A percentile compares a stretch with the other conserved stretches of the same genome.
Evolutionary conservation across 2,797 vertebrate species (phyloP).

Genomic region (Tolypeutes matacus): DNA sequence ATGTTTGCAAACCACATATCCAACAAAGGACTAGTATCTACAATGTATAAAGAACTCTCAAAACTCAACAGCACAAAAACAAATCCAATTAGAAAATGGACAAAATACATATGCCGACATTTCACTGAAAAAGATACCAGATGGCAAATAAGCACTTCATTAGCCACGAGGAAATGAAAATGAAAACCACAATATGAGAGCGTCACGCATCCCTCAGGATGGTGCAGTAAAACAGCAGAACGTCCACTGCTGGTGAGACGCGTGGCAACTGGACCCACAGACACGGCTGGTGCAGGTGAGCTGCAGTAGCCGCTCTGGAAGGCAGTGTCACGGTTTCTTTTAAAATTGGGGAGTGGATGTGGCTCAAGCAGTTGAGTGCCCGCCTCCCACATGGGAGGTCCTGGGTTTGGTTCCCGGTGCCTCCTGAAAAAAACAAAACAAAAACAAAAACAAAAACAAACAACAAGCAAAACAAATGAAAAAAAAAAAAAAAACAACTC

Average conservation of each 20-base stretch:
- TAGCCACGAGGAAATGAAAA: background rate
- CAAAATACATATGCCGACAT: background rate
- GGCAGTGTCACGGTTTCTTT: background rate
- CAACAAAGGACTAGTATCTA: no score
- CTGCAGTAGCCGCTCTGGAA: background rate
- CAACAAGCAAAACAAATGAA: no score
- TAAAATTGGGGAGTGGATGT: background rate
- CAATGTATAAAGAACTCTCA: no score
- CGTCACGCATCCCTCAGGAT: background rate
- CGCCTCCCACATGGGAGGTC: no score
- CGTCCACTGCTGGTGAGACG: background rate
- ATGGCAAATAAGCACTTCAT: background rate
- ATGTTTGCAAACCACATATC: background rate
- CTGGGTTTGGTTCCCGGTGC: no score
- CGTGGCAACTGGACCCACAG: background rate
- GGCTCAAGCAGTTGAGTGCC: no score
- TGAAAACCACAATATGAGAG: background rate
- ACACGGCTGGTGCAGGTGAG: background rate
- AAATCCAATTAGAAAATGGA: no score
- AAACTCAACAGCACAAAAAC: no score
- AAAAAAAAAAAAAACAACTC: no score
- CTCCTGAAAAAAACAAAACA: no score
- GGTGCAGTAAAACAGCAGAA: background rate
- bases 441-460: no score
- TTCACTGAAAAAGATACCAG: background rate